These are phyloP conservation scores for Pachyramphus minor DNA, from an alignment of 2,113 vertebrate genomes.

Conservation along the genomic window DNA sequence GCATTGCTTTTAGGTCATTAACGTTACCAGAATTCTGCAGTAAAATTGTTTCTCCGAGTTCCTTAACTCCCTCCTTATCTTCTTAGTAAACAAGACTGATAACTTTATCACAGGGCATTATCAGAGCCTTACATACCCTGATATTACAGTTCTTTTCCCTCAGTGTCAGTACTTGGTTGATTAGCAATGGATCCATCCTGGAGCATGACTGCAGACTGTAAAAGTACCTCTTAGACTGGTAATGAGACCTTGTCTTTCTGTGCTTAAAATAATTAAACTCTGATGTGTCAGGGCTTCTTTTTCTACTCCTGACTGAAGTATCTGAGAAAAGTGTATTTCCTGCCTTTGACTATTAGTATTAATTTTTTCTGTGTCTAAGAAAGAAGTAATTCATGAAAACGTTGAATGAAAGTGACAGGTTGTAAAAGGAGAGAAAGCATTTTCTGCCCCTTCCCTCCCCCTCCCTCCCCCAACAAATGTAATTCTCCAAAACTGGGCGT, in stretches of 20 bases:
- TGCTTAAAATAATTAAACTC: not conserved
- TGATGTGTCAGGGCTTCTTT: not conserved
- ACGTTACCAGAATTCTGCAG: not conserved
- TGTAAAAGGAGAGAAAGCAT: not conserved
- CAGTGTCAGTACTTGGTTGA: not conserved
- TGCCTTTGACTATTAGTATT: not conserved
- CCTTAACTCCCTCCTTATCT: not conserved
- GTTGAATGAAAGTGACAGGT: not conserved
- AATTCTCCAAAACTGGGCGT: not conserved
- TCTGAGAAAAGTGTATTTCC: not conserved
- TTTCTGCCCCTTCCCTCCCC: not conserved
- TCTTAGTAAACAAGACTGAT: not conserved
- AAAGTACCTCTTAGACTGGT: not conserved
- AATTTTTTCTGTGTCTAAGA: not conserved
- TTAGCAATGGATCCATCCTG: not conserved
- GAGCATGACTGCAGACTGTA: not conserved
- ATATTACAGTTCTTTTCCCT: not conserved
- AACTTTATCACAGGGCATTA: not conserved
- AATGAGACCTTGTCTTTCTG: not conserved
- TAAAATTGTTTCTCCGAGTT: not conserved
- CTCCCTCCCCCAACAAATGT: not conserved
- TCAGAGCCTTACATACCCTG: not conserved
- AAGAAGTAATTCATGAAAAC: not conserved
- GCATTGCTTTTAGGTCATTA: not conserved
- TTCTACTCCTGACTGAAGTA: not conserved